Evolutionary conservation across 2,888 invertebrate genomes (phyloP).

Genomic region (Coelopa pilipes): DNA sequence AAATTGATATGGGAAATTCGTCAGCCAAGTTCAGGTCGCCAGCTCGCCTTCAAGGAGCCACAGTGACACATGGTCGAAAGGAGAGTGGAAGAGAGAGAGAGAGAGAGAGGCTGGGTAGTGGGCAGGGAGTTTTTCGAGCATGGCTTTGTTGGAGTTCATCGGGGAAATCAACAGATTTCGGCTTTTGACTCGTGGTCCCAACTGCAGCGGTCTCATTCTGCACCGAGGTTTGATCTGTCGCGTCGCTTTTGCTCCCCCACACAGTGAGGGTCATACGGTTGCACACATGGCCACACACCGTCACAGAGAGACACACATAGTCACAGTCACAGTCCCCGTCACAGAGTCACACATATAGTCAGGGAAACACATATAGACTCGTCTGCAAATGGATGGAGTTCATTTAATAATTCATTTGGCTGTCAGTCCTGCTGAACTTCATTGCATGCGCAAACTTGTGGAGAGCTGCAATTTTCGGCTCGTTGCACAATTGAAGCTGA

Average conservation of each 20-base stretch:
- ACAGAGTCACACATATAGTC: background rate
- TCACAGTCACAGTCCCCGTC: background rate
- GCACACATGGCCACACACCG: background rate
- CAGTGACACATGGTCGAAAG: background rate
- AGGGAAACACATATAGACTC: too few relatives aligned
- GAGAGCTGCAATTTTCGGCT: slow-evolving; percentile 32
- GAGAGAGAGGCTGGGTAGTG: background rate
- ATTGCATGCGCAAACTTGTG: slow-evolving; percentile 25
- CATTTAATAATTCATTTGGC: slow-evolving; percentile 34
- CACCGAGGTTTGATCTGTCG: too few relatives aligned
- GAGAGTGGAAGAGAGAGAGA: background rate
- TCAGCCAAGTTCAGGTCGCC: background rate
- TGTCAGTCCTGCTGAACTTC: slow-evolving; percentile 31
- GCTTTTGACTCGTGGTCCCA: background rate
- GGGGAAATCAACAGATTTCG: slow-evolving; percentile 28
- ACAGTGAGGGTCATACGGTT: background rate
- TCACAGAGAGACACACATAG: background rate
- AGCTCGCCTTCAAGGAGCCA: too few relatives aligned
- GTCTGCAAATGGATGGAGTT: slow-evolving; percentile 1
- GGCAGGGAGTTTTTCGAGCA: slow-evolving; percentile 1
- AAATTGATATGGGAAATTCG: background rate
- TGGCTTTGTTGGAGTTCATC: slow-evolving; percentile 1
- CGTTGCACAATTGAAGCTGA: slow-evolving; percentile 26
- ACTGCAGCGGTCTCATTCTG: background rate
- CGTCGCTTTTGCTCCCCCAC: background rate